These are phyloP conservation scores for Choreutis nemorana DNA, from an alignment of 2,888 invertebrate genomes.

Conservation along the genomic window DNA sequence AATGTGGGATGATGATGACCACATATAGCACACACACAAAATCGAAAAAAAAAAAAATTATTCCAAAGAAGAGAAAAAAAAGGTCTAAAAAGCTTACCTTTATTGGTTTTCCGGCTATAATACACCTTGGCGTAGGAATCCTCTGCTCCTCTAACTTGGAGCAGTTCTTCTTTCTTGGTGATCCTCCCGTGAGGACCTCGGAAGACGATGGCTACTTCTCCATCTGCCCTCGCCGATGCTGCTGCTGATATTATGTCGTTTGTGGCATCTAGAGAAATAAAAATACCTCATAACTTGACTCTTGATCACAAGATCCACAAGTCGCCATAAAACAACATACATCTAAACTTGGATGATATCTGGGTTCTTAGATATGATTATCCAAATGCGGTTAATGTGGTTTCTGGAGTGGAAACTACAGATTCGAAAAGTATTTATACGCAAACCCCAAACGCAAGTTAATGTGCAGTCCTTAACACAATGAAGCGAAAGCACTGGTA, in stretches of 20 bases:
- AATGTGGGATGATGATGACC: no score
- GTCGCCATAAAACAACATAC: background rate
- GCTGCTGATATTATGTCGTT: conserved; percentile 32
- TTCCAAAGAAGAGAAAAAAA: background rate
- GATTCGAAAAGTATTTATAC: no score
- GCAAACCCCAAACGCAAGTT: no score
- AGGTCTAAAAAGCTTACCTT: conserved; percentile 24
- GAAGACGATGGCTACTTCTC: conserved; percentile 39
- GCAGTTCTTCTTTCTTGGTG: conserved; percentile 32
- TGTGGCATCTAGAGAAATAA: conserved; percentile 40
- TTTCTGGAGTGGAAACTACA: no score
- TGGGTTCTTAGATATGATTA: no score
- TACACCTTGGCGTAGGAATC: conserved; percentile 39
- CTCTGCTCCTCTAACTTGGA: conserved; percentile 35
- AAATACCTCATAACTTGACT: conserved; percentile 5
- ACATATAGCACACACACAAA: no score
- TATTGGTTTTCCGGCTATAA: conserved; percentile 41
- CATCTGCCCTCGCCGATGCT: conserved; percentile 23
- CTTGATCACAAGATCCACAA: no score
- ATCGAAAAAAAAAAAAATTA: no score
- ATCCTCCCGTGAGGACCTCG: conserved; percentile 31
- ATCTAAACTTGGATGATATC: no score
- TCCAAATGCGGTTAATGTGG: no score
- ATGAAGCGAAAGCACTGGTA: no score
- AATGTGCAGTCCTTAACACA: no score